A percentile compares a stretch with the other conserved stretches of the same genome.
phyloP scores from a whole-genome alignment of 1,140 invertebrate species.

The Plodia interpunctella region DNA sequence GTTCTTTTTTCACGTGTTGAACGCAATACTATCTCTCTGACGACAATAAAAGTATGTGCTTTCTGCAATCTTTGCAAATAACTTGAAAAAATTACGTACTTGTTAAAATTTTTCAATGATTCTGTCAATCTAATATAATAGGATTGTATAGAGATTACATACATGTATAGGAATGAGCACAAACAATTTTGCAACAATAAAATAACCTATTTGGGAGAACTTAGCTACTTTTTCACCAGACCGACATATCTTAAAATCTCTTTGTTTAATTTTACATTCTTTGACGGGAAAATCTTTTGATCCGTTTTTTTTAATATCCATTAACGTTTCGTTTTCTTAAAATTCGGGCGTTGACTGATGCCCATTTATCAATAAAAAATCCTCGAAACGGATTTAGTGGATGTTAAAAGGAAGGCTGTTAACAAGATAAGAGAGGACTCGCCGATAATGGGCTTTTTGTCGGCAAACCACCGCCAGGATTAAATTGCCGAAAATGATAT shows the following conservation, averaged over 20 bases:
- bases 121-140: too few relatives aligned
- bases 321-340: slow-evolving; percentile 2
- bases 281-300: not conserved
- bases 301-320: slow-evolving; percentile 7
- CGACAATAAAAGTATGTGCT: too few relatives aligned
- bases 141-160: too few relatives aligned
- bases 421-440: slow-evolving; percentile 55
- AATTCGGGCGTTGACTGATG: slow-evolving; percentile 29
- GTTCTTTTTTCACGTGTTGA: too few relatives aligned
- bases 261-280: not conserved
- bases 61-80: too few relatives aligned
- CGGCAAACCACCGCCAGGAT: slow-evolving; percentile 40
- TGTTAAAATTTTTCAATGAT: too few relatives aligned
- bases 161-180: too few relatives aligned
- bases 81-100: too few relatives aligned
- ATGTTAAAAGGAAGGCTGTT: slow-evolving; percentile 61
- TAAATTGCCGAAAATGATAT: slow-evolving; percentile 42
- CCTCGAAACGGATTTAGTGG: slow-evolving; percentile 42
- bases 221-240: too few relatives aligned
- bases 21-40: too few relatives aligned
- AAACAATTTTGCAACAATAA: too few relatives aligned
- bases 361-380: slow-evolving; percentile 40
- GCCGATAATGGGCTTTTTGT: slow-evolving; percentile 59
- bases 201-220: too few relatives aligned
- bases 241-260: not conserved